Conservation (phyloP, 1,140 invertebrate species). For the Adoxophyes honmai region DNA sequence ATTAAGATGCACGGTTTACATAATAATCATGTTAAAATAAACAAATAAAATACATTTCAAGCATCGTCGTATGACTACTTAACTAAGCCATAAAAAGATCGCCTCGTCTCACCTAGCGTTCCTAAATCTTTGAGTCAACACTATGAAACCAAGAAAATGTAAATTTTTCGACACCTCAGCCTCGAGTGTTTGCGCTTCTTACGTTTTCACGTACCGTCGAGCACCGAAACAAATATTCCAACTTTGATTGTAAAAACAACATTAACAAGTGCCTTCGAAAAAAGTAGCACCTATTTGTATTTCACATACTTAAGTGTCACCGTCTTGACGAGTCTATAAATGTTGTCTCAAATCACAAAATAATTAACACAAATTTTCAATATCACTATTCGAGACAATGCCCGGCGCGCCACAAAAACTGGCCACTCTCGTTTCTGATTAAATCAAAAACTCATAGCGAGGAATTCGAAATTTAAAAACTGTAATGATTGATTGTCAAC, state of each 20-base stretch:
- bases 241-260: conserved; percentile 44
- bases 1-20: background rate
- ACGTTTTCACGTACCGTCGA: conserved; percentile 18
- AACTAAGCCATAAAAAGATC: conserved; percentile 13
- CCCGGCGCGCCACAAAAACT: conserved; percentile 21
- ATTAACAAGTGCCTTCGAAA: conserved; percentile 22
- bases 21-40: conserved; percentile 8
- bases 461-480: conserved; percentile 74
- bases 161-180: conserved; percentile 32
- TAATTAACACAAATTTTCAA: conserved; percentile 10
- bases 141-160: conserved; percentile 43
- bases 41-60: background rate
- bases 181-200: conserved; percentile 36
- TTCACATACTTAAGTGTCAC: conserved; percentile 11
- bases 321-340: background rate
- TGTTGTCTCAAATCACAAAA: background rate
- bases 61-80: conserved; percentile 4
- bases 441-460: conserved; percentile 60
- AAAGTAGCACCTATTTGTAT: conserved; percentile 22
- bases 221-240: conserved; percentile 35
- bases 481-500: conserved; percentile 76
- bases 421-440: conserved; percentile 50
- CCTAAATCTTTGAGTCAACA: conserved; percentile 58
- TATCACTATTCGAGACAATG: conserved; percentile 10
- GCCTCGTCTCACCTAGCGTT: conserved; percentile 21